phyloP scores from a whole-genome alignment of 2,113 vertebrate genomes.

The Chascanopsetta lugubris region DNA sequence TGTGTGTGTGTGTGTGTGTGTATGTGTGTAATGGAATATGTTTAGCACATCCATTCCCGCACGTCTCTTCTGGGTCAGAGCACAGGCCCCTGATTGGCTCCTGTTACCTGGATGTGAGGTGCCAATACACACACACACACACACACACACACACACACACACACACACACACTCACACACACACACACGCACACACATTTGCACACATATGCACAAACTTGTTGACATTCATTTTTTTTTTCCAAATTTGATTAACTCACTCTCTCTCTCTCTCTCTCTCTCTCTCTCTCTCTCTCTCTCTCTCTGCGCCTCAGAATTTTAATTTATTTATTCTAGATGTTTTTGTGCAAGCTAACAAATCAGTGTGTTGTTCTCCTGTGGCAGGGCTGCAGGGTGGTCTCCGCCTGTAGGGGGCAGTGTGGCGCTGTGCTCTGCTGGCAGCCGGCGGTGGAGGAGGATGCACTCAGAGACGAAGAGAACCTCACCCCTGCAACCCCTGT shows the following conservation, averaged over 20 bases:
- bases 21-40: constrained; percentile 1
- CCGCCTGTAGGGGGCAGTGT: constrained; percentile 73
- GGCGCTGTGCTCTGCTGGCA: constrained; percentile 49
- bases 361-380: neutral
- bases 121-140: constrained; percentile 8
- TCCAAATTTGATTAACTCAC: constrained; percentile 9
- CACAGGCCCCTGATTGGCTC: constrained; percentile 44
- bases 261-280: neutral
- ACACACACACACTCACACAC: constrained; percentile 14
- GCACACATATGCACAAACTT: neutral
- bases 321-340: neutral
- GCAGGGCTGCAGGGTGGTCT: neutral
- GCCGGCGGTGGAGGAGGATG: constrained; percentile 17
- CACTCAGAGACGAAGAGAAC: constrained; percentile 22
- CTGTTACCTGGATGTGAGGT: constrained; percentile 22
- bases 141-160: constrained; percentile 1
- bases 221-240: constrained; percentile 5
- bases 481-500: constrained; percentile 16
- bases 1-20: neutral
- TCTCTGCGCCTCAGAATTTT: neutral
- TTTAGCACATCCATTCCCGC: neutral
- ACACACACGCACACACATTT: neutral
- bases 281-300: neutral
- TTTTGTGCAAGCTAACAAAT: neutral
- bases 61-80: constrained; percentile 32